Percentiles rank a stretch among this genome's conserved stretches.
phyloP scores from a whole-genome alignment of 2,888 invertebrate species.

The Cinara cedri region DNA sequence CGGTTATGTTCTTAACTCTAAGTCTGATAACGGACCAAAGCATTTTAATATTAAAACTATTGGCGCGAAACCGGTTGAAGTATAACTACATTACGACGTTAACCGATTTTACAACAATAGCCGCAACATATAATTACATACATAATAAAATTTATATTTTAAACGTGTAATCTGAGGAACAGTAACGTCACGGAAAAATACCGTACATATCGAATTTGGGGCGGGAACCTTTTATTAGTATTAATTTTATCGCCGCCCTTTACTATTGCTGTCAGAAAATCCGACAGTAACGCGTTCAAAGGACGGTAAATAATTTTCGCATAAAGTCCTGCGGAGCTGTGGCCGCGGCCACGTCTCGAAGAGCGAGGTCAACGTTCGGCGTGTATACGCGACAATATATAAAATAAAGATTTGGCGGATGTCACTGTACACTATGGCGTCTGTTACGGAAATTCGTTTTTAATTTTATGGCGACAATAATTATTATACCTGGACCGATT shows the following conservation, averaged over 20 bases:
- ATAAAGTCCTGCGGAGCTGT: conserved; percentile 25
- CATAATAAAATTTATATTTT: no score
- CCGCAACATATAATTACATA: no score
- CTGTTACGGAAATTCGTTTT: no score
- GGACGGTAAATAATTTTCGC: neutral
- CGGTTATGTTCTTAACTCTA: no score
- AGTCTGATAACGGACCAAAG: no score
- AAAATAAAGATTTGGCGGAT: neutral
- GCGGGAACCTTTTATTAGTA: conserved; percentile 12
- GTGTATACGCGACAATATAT: neutral
- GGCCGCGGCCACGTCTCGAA: neutral
- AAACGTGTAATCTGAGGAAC: conserved; percentile 1
- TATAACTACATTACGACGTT: no score
- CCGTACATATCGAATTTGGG: neutral
- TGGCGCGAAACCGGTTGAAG: no score
- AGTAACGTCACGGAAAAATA: no score
- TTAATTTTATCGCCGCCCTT: conserved; percentile 1
- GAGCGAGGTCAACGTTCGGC: conserved; percentile 2
- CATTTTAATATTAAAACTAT: no score
- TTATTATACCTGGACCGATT: no score
- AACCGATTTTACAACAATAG: no score
- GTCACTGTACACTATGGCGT: neutral
- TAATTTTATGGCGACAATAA: no score
- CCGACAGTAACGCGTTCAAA: conserved; percentile 19
- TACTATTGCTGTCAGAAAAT: neutral